Evolutionary conservation across 2,797 vertebrate species (phyloP), one percentile per base, ranked within the genome.

Genomic region (Ceryle rudis): DNA sequence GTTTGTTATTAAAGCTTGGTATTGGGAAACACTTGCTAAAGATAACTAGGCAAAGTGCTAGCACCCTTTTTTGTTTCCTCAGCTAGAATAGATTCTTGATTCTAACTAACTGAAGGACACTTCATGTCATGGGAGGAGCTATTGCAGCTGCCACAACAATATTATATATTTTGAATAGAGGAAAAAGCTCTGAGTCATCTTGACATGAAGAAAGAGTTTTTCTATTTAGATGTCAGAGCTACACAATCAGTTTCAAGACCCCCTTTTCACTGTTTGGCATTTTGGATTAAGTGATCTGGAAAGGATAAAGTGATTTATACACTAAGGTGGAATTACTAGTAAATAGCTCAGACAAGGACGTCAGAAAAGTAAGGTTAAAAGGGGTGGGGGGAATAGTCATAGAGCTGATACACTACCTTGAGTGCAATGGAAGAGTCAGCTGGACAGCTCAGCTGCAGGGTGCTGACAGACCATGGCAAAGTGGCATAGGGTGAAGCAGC

Each of bases 341-440:
- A 69, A 69, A 83, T 19, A 85, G 57, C 52, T 83, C 61, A 89
- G 79, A 41, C 25, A 11, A 74, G 21, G 11, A 55, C 73, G 61
- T 49, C 47, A 85, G 57, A 91, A 95, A 90, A 92, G 31, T 62
- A 82, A 82, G 20, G 39, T 74, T 86, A 81, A 52, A 64, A 71
- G 23, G 16, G n/a, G 22, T 14, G 14, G 77, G 86, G 41, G 60
- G 60, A 74, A 16, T 1, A 42, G n/a, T 33, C 41, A 57, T 41
- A 47, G 65, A 86, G 61, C 11, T 75, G 42, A 55, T 31, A n/a
- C 7, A 60, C 11, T 57, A 16, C 8, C 15, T 61, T 15, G 33
- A 35, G 23, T 5, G 19, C 55, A 70, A 25, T 12, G 11, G 54
- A 46, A 20, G 21, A 86, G 37, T 26, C 57, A 71, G 29, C 29